Conservation (phyloP, 2,888 invertebrate species). For the Drosophila borborema region DNA sequence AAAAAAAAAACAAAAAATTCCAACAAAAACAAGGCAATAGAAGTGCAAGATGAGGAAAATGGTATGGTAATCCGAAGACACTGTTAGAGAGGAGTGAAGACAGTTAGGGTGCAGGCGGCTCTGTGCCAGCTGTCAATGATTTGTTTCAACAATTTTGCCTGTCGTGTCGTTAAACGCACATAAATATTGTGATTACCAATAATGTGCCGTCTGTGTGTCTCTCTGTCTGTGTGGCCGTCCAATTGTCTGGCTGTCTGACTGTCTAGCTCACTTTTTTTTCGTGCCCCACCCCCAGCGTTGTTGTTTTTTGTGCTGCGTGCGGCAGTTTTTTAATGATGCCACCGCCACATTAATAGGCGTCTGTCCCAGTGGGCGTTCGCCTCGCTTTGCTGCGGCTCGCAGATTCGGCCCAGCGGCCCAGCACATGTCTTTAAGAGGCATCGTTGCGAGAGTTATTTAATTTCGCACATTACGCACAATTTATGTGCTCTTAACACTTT, state of each 20-base stretch:
- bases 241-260: conserved; percentile 33
- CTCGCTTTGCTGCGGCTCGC: conserved; percentile 39
- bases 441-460: conserved; percentile 36
- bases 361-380: conserved; percentile 26
- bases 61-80: conserved; percentile 26
- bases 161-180: conserved; percentile 76
- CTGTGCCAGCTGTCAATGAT: conserved; percentile 74
- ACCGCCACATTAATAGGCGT: conserved; percentile 25
- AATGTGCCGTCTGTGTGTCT: conserved; percentile 60
- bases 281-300: neutral
- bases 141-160: conserved; percentile 75
- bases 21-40: conserved; percentile 22
- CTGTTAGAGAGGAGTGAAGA: conserved; percentile 35
- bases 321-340: conserved; percentile 60
- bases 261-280: conserved; percentile 20
- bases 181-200: conserved; percentile 79
- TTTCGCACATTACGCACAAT: conserved; percentile 45
- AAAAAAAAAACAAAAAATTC: neutral
- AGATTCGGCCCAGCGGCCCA: conserved; percentile 36
- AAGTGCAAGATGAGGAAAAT: conserved; percentile 14
- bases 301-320: conserved; percentile 39
- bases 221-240: conserved; percentile 35
- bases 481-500: conserved; percentile 40
- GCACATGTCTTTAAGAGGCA: conserved; percentile 43
- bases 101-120: conserved; percentile 15